Evolutionary conservation across 2,797 vertebrate species (phyloP).

Genomic region (Lateolabrax maculatus): DNA sequence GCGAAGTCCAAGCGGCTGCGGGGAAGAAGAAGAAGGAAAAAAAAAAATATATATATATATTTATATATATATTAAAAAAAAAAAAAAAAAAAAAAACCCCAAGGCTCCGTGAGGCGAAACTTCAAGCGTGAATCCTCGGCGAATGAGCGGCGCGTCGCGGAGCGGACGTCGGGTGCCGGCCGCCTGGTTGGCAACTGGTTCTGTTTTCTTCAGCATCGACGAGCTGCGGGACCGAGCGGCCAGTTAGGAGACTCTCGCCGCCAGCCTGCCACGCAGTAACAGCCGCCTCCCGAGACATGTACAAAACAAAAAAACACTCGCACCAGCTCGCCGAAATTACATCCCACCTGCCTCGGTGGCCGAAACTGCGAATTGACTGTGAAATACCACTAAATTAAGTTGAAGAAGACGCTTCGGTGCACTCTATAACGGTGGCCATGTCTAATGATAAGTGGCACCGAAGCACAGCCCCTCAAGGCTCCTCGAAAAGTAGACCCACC

Average conservation of each 20-base stretch:
- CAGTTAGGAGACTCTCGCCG: constrained; percentile 77
- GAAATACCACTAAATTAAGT: constrained; percentile 84
- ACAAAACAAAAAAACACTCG: no score
- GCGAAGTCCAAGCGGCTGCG: constrained; percentile 58
- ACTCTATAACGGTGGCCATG: constrained; percentile 88
- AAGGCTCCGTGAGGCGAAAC: constrained; percentile 48
- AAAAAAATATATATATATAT: no score
- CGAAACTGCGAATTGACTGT: constrained; percentile 39
- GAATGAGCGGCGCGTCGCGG: constrained; percentile 45
- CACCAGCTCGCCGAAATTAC: constrained; percentile 56
- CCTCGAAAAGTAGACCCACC: constrained; percentile 79
- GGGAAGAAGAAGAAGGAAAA: no score
- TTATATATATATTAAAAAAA: no score
- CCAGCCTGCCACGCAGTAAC: constrained; percentile 80
- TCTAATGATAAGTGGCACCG: constrained; percentile 88
- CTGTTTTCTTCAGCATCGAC: constrained; percentile 86
- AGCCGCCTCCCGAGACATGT: constrained; percentile 60
- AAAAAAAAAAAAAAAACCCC: no score
- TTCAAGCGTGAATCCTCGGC: constrained; percentile 56
- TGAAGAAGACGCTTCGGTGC: constrained; percentile 82
- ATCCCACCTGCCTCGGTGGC: constrained; percentile 27
- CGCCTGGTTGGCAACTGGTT: constrained; percentile 81
- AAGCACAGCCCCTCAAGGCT: constrained; percentile 78
- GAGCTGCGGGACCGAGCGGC: constrained; percentile 82
- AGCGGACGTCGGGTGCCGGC: constrained; percentile 60